Base-by-base conservation (phyloP, 2,888 invertebrate genomes). In the Chymomyza procnemis region DNA sequence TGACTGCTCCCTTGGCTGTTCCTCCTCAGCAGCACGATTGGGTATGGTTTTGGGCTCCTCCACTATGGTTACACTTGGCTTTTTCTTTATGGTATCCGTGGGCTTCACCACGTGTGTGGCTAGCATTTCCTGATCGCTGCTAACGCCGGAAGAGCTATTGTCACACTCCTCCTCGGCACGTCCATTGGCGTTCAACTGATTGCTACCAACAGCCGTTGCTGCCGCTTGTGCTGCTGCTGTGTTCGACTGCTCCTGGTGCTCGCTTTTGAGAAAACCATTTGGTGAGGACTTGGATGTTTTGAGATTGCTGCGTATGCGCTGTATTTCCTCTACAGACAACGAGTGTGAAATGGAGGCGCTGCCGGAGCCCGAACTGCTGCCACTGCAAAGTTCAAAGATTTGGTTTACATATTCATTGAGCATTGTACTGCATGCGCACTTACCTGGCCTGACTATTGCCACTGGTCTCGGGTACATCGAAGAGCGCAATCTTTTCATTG, bases 201-300 rank as follows among this genome's bases (percentile, higher is more conserved):
- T 18, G 54, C 21, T n/a, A n/a, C n/a, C n/a, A n/a, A n/a, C n/a
- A n/a, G n/a, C 55, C 8, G 21, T 52, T 18, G 56, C 52, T 22
- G 55, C 61, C 59, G 64, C n/a, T n/a, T n/a, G 71, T 50, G 73
- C 67, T 64, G 74, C 75, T 34, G 74, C 60, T 50, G 67, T 63
- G n/a, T n/a, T n/a, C 46, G 73, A 67, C 62, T 71, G 72, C 22
- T 76, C 88, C 74, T 76, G n/a, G n/a, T n/a, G 92, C 85, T 93
- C 92, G 73, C 92, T 93, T 69, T 92, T 88, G 60, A 93, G 90
- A 79, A 97, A 94, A 88, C 96, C 96, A 91, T 96, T 96, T 47
- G 97, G 97, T 90, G 95, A 96, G 12, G 96, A 96, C 89, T 96
- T 96, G 6, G 96, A 96, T 66, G 96, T 95, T 90, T 96, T 96